These are phyloP conservation scores for Hippolais icterina DNA, from an alignment of 2,113 vertebrate species.

Conservation along the genomic window DNA sequence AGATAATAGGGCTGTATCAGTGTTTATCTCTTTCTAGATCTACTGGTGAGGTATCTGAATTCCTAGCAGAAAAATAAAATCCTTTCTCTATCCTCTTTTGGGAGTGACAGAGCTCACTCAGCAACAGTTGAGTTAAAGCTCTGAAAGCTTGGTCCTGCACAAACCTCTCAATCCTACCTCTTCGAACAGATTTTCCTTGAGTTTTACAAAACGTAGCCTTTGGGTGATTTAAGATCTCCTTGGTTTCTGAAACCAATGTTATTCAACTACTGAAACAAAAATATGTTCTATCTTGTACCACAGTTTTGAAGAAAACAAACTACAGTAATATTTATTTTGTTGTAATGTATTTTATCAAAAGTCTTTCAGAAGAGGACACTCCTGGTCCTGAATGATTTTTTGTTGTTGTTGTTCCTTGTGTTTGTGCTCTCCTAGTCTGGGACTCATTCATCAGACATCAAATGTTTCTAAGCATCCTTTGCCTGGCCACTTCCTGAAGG, in stretches of 20 bases:
- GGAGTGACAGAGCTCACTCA: not conserved
- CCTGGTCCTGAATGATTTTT: not conserved
- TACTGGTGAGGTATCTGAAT: not conserved
- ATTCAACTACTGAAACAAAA: not conserved
- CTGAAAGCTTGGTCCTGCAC: not conserved
- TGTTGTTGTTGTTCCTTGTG: not conserved
- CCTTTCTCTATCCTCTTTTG: not conserved
- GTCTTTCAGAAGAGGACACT: not conserved
- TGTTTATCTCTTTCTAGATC: not conserved
- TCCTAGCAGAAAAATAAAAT: not conserved
- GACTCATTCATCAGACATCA: not conserved
- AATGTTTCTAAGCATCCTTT: not conserved
- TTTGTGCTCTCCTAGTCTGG: not conserved
- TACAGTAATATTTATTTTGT: not conserved
- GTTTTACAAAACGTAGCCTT: not conserved
- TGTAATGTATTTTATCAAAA: not conserved
- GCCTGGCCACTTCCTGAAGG: not conserved
- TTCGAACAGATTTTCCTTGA: not conserved
- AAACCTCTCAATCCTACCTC: not conserved
- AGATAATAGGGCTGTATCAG: not conserved
- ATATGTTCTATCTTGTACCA: not conserved
- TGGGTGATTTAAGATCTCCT: not conserved
- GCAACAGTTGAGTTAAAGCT: not conserved
- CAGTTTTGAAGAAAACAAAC: not conserved
- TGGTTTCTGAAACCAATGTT: not conserved